phyloP scores from a whole-genome alignment of 2,888 invertebrate species.

The Macropis europaea region DNA sequence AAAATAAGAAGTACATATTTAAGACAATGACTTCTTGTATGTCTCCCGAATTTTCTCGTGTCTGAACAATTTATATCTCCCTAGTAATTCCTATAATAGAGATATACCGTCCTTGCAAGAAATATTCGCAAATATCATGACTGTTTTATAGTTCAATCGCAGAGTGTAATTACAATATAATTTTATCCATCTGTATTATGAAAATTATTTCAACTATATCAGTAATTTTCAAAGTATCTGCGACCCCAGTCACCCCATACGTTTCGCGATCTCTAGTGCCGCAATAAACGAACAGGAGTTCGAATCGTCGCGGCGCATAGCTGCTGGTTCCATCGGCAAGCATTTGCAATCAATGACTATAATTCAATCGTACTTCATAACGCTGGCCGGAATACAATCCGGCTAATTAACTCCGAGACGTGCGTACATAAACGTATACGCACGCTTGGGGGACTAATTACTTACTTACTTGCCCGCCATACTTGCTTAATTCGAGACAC shows the following conservation, averaged over 20 bases:
- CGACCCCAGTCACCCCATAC: too few species aligned
- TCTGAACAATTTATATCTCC: too few species aligned
- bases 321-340: slow-evolving; percentile 30
- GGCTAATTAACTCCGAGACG: slow-evolving; percentile 62
- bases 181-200: slow-evolving; percentile 1
- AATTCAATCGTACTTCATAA: slow-evolving; percentile 61
- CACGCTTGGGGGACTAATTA: slow-evolving; percentile 62
- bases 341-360: slow-evolving; percentile 57
- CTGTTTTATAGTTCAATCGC: too few species aligned
- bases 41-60: too few species aligned
- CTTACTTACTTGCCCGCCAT: slow-evolving; percentile 61
- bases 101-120: not conserved
- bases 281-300: not conserved
- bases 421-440: slow-evolving; percentile 60
- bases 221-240: too few species aligned
- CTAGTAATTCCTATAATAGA: not conserved
- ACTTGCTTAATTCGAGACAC: slow-evolving; percentile 63
- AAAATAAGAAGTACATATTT: too few species aligned
- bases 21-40: too few species aligned
- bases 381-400: slow-evolving; percentile 51
- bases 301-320: not conserved
- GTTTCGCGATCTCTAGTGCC: slow-evolving; percentile 4
- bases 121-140: too few species aligned
- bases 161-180: too few species aligned
- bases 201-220: too few species aligned